A percentile compares a stretch with the other conserved stretches of the same genome.
Evolutionary conservation across 2,113 vertebrate genomes (phyloP).

Genomic region (Globicephala melas): DNA sequence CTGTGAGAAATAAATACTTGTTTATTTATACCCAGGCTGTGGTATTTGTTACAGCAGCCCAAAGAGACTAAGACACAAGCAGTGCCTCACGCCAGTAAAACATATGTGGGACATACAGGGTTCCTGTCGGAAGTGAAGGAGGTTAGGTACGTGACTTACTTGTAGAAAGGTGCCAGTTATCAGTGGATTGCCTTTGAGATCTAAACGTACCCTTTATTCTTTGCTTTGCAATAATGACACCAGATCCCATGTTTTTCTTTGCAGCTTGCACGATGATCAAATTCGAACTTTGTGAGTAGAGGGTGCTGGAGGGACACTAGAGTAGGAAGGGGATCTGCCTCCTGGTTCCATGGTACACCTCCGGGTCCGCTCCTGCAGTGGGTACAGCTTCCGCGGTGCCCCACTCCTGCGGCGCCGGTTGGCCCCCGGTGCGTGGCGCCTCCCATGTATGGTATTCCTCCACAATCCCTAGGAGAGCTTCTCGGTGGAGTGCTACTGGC

Average conservation of each 20-base stretch:
- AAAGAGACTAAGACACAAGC: neutral
- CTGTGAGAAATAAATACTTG: neutral
- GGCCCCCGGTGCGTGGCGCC: too few species aligned
- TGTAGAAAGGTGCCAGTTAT: neutral
- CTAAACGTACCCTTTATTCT: neutral
- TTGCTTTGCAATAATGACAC: neutral
- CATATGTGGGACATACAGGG: neutral
- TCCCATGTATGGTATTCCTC: neutral
- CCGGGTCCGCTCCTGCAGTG: neutral
- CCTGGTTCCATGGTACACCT: neutral
- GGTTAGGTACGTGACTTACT: too few species aligned
- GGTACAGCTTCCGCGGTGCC: neutral
- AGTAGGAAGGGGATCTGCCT: neutral
- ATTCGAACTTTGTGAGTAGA: neutral
- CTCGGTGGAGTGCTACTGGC: too few species aligned
- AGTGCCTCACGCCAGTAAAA: neutral
- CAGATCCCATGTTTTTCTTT: too few species aligned
- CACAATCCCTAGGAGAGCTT: neutral
- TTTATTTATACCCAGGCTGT: neutral
- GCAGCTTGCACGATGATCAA: neutral
- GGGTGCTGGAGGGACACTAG: neutral
- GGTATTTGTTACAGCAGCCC: neutral
- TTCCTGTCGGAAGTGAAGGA: neutral
- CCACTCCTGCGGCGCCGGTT: neutral
- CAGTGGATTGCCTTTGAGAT: neutral